These are phyloP conservation scores for Metridium senile DNA, from an alignment of 92 coral and sea anemone species.

Conservation along the genomic window DNA sequence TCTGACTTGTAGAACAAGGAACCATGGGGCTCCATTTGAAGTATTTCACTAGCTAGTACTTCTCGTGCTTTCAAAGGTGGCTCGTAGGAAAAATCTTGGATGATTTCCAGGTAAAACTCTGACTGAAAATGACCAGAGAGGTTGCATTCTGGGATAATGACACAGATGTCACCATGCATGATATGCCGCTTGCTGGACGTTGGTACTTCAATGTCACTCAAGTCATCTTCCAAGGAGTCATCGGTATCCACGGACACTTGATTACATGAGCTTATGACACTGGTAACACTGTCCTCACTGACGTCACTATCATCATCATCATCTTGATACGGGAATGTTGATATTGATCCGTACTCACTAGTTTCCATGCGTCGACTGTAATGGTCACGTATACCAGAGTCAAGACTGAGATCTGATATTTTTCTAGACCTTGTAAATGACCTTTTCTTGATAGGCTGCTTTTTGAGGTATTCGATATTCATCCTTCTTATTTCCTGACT, in stretches of 20 bases:
- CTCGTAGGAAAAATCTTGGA: slow-evolving; percentile 64
- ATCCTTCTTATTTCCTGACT: slow-evolving; percentile 64
- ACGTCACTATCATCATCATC: slow-evolving; percentile 44
- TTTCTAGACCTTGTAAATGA: slow-evolving; percentile 40
- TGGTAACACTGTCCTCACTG: not conserved
- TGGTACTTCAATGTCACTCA: slow-evolving; percentile 34
- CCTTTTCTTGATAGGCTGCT: slow-evolving; percentile 34
- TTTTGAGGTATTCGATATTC: slow-evolving; percentile 58
- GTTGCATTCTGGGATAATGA: slow-evolving; percentile 83
- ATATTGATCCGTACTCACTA: slow-evolving; percentile 82
- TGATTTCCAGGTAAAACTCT: slow-evolving; percentile 76
- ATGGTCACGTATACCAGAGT: slow-evolving; percentile 43
- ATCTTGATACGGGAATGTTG: slow-evolving; percentile 46
- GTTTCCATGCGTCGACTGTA: slow-evolving; percentile 51
- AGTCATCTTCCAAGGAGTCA: slow-evolving; percentile 51
- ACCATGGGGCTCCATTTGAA: slow-evolving; percentile 88
- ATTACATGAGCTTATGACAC: slow-evolving; percentile 29
- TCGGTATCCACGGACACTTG: slow-evolving; percentile 34
- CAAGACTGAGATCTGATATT: slow-evolving; percentile 67
- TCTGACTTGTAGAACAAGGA: slow-evolving; percentile 71
- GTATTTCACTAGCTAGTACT: slow-evolving; percentile 75
- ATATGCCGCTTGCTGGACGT: slow-evolving; percentile 67
- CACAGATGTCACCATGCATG: slow-evolving; percentile 85
- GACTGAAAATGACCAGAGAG: slow-evolving; percentile 79
- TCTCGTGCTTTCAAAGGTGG: slow-evolving; percentile 67